Evolutionary conservation across 1,140 invertebrate species (phyloP), one percentile per base, ranked within the genome.

Genomic region (Saccostrea cuccullata): DNA sequence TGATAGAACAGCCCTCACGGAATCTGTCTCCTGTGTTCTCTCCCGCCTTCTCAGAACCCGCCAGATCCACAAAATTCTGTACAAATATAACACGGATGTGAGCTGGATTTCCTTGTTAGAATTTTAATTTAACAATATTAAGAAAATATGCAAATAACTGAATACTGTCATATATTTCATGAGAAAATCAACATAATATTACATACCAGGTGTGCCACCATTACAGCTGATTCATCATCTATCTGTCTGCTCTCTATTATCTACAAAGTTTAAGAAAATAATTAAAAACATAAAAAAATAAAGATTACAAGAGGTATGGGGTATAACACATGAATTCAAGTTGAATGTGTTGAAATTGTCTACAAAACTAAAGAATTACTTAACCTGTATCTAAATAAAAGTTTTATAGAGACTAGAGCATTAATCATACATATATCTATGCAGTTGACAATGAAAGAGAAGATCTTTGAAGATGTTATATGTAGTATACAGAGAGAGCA

Each of bases 1-100:
- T 97, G 90, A 97, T 97, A n/a, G 95, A 94, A 84, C 96, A 96
- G 55, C 96, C 96, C 92, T 97, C 96, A 90, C 96, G 96, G 11
- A 96, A 94, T 55, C 96, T 92, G 40, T 96, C 96, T n/a, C 96
- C 96, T 47, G 95, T 95, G 86, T 96, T 96, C 77, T 95, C 95
- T 47, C 95, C 95, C 67, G 96, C 96, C 64, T 96, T 94, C 92
- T 96, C 96, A 91, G 96, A 96, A 92, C 96, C 96, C 73, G 96
- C 96, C 88, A 97, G 93, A 93, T 97, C 96, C 20, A 97, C 96
- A 86, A 97, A 93, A 91, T 96, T 96, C 91, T 97, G 94, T 60
- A 95, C 92, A 60, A 47, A 85, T 6, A 90, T 23, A 82, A 67
- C 15, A 56, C 15, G 36, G 26, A 9, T 70, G n/a, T 47, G 0